Evolutionary conservation across 2,797 vertebrate genomes (phyloP), one percentile per base, ranked within the genome.

Genomic region (Aldrovandia affinis): DNA sequence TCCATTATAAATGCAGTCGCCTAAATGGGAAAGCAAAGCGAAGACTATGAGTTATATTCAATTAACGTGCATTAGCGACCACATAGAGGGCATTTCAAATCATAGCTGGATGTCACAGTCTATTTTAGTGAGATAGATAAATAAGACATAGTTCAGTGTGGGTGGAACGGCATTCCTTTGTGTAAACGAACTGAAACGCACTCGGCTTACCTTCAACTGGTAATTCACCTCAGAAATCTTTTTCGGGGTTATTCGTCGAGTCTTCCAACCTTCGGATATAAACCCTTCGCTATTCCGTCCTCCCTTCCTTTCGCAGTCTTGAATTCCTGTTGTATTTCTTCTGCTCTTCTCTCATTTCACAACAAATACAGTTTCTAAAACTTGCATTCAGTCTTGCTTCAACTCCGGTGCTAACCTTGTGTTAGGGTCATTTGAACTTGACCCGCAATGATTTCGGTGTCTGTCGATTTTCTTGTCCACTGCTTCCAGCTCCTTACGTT

Each of bases 191-290:
- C 25, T 61, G 9, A 33, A 25, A 57, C 79, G 7, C 54, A 47
- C 7, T 77, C 18, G 63, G n/a, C 81, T 90, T 92, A 94, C 92
- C 94, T 93, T 89, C 89, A 47, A 87, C 73, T 87, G 55, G 57
- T 85, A 87, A 83, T 85, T 39, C 88, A 88, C 89, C 85, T 44
- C 89, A 83, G 88, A 86, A 92, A 88, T 90, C 88, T 80, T 83
- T 85, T 30, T 89, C 84, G 47, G 86, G 39, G 81, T 78, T 83
- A 25, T 70, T 75, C 61, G 36, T 77, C 84, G 85, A 86, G 86
- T 70, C 79, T 87, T 91, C 89, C 88, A 70, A n/a, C 75, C 10
- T 25, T 42, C 25, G 73, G 25, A 20, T 68, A 25, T 25, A 81
- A 65, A n/a, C 44, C 22, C 63, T 81, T 75, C 81, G 75, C 78